Percentiles rank a stretch among this genome's conserved stretches.
Evolutionary conservation across 2,113 vertebrate species (phyloP).

Genomic region (Willisornis vidua): DNA sequence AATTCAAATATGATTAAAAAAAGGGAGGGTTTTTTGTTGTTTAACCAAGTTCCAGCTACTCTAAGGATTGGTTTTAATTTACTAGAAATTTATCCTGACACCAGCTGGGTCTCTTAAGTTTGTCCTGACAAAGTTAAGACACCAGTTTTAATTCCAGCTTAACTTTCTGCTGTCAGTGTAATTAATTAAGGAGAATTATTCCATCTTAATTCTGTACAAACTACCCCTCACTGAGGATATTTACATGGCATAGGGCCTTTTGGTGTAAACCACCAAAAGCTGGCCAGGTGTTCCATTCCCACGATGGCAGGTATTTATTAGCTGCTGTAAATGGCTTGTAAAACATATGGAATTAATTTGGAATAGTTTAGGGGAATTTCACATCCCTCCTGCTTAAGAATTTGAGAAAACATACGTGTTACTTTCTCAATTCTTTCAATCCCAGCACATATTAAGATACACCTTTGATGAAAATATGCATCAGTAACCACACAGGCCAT

Average conservation of each 20-base stretch:
- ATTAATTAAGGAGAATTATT: background rate
- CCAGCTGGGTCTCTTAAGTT: background rate
- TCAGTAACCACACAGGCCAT: background rate
- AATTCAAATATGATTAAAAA: background rate
- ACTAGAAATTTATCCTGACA: background rate
- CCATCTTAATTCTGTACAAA: background rate
- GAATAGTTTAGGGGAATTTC: background rate
- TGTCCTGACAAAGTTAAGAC: background rate
- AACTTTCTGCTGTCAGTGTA: background rate
- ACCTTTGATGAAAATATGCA: background rate
- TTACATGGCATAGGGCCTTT: background rate
- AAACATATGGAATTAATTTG: background rate
- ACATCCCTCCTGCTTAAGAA: background rate
- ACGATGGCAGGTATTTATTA: background rate
- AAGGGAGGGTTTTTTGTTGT: accelerated
- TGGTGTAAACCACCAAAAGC: background rate
- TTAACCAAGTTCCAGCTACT: background rate
- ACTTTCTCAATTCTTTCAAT: background rate
- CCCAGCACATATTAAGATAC: background rate
- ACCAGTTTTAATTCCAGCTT: background rate
- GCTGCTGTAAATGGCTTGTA: background rate
- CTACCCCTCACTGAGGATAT: background rate
- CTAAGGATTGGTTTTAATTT: background rate
- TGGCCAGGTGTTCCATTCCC: background rate
- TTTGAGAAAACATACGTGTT: background rate